Evolutionary conservation across 2,797 vertebrate species (phyloP).

Genomic region (Triplophysa bombifrons): DNA sequence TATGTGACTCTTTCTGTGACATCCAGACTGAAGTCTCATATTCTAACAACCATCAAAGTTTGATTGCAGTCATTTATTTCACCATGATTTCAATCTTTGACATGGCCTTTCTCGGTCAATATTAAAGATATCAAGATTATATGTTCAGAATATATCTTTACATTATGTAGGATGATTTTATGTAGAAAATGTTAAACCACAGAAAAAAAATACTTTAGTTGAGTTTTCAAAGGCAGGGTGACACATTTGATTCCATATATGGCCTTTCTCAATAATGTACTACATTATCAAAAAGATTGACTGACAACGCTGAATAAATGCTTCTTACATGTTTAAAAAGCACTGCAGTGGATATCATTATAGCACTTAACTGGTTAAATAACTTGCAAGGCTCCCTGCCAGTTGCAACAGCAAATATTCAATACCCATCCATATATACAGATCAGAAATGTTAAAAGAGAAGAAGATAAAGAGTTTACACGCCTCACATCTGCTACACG

Average conservation of each 20-base stretch:
- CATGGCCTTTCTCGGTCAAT: too few species aligned
- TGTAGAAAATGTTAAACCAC: too few species aligned
- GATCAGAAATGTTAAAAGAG: conserved; percentile 1
- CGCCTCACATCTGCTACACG: conserved; percentile 23
- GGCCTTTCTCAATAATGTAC: background rate
- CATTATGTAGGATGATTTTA: too few species aligned
- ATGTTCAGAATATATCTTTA: too few species aligned
- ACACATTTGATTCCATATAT: background rate
- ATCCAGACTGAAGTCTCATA: too few species aligned
- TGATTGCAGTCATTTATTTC: too few species aligned
- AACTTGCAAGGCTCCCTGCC: background rate
- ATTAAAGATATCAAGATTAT: too few species aligned
- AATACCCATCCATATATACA: background rate
- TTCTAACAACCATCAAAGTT: too few species aligned
- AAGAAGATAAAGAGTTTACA: background rate
- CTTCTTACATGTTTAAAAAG: background rate
- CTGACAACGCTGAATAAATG: background rate
- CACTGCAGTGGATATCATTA: background rate
- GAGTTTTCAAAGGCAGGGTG: too few species aligned
- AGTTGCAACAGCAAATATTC: background rate
- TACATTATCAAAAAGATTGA: background rate
- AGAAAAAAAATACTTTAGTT: too few species aligned
- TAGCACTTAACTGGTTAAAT: background rate
- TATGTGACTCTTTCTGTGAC: too few species aligned
- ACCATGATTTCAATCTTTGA: too few species aligned